Percentiles rank a stretch among this genome's conserved stretches.
These are phyloP conservation scores for Microctenopoma stevenorrisi DNA, from an alignment of 2,797 vertebrate species.

Conservation along the genomic window DNA sequence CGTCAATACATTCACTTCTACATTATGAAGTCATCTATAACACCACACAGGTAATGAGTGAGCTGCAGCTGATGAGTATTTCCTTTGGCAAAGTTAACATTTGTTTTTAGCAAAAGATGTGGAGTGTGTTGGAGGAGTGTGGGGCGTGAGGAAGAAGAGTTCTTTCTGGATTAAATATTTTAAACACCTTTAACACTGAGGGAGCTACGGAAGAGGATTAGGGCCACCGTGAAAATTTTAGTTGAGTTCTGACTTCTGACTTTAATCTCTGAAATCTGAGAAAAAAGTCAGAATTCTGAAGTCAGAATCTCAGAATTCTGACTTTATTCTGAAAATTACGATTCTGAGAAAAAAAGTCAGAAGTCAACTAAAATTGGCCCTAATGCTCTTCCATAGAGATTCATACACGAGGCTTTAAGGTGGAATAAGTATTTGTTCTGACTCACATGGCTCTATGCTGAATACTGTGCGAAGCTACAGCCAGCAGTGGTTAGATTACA, in stretches of 20 bases:
- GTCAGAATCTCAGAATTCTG: no score
- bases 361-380: no score
- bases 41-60: conserved; percentile 64
- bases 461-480: no score
- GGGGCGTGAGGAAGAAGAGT: conserved; percentile 30
- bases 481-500: conserved; percentile 2
- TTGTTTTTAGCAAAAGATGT: conserved; percentile 43
- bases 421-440: not conserved
- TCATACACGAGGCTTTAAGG: not conserved
- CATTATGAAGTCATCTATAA: conserved; percentile 65
- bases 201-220: not conserved
- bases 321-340: no score
- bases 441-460: not conserved
- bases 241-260: no score
- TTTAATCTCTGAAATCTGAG: no score
- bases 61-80: conserved; percentile 49
- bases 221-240: no score
- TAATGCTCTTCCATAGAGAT: no score
- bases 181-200: not conserved
- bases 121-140: conserved; percentile 62
- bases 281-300: no score
- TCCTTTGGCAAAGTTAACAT: conserved; percentile 59
- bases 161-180: conserved; percentile 8
- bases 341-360: no score
- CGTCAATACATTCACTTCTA: conserved; percentile 80